A percentile compares a stretch with the other conserved stretches of the same genome.
Conservation (phyloP, 1,140 invertebrate genomes). For the Microvelia longipes region DNA sequence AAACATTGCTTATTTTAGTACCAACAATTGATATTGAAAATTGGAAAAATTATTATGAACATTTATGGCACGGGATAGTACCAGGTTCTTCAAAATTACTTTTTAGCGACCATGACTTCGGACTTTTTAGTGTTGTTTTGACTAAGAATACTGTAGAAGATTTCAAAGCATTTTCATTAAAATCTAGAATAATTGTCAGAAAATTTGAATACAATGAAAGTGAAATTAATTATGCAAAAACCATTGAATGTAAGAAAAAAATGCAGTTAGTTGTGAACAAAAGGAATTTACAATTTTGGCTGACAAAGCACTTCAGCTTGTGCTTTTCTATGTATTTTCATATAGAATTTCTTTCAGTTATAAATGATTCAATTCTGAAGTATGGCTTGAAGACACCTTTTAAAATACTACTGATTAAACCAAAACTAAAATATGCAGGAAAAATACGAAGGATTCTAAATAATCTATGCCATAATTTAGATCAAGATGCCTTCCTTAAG, state of each 20-base stretch:
- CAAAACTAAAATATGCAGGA: background rate
- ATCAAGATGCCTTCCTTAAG: background rate
- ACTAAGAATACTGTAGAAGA: background rate
- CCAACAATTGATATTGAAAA: constrained; percentile 2
- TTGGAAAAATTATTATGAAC: constrained; percentile 1
- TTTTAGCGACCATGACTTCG: background rate
- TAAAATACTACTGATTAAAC: background rate
- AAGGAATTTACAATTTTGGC: background rate
- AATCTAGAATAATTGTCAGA: background rate
- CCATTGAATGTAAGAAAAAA: background rate
- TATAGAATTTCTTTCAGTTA: background rate
- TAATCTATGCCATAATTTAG: background rate
- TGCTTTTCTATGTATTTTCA: background rate
- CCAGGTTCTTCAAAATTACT: background rate
- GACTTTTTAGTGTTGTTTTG: background rate
- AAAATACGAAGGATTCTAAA: background rate
- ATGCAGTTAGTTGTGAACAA: background rate
- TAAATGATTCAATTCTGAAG: background rate
- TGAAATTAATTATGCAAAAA: background rate
- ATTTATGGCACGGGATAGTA: background rate
- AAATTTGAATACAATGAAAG: constrained; percentile 1
- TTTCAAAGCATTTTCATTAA: background rate
- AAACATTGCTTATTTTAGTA: background rate
- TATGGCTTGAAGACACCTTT: background rate
- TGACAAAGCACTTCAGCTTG: background rate